Conservation (phyloP, 2,797 vertebrate genomes). For the Microhierax caerulescens region DNA sequence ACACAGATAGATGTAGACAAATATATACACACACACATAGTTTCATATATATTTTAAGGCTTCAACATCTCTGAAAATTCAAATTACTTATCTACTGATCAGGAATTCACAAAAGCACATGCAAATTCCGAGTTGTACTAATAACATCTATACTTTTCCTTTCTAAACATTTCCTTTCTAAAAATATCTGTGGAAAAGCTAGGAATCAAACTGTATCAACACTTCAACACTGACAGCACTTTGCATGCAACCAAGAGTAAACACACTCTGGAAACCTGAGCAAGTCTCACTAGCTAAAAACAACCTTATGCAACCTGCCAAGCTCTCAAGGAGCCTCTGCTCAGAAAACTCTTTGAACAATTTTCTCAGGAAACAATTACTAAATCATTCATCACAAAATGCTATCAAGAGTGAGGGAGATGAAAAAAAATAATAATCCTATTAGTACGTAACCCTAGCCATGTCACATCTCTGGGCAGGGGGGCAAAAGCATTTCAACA, state of each 20-base stretch:
- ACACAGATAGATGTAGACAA: not conserved
- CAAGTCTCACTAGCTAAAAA: not conserved
- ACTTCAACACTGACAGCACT: not conserved
- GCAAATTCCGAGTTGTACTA: not conserved
- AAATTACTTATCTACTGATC: not conserved
- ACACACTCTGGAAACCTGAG: not conserved
- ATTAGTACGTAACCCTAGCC: not conserved
- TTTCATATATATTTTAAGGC: not conserved
- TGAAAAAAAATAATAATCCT: not conserved
- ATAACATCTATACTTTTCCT: not conserved
- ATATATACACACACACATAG: not conserved
- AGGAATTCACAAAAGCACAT: not conserved
- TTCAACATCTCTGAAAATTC: not conserved
- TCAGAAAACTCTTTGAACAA: not conserved
- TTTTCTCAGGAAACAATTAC: not conserved
- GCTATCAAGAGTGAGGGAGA: not conserved
- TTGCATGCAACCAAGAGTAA: not conserved
- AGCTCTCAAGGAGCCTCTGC: not conserved
- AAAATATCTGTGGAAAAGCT: not conserved
- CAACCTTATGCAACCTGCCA: not conserved
- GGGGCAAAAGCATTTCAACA: not conserved
- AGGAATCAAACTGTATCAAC: not conserved
- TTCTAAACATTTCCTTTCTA: not conserved
- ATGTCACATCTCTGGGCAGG: fast-evolving
- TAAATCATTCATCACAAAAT: not conserved